Evolutionary conservation across 2,888 invertebrate genomes (phyloP), one percentile per base, ranked within the genome.

Genomic region (Cephus spinipes): DNA sequence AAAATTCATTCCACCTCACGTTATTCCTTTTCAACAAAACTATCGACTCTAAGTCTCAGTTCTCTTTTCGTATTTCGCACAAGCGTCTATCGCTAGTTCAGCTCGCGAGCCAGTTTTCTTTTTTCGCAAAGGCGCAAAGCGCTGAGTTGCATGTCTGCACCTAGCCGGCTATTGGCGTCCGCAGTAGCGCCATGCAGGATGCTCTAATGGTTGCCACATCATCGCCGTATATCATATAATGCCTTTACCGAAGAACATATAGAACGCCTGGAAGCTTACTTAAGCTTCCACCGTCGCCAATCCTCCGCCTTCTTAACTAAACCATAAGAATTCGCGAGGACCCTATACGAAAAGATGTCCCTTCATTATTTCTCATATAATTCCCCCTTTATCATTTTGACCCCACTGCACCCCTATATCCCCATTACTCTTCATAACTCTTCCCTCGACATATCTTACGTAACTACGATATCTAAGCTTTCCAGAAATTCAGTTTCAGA

Each of bases 81-180:
- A 9, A 55, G 9, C 55, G 55, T 55, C 55, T 55, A 23, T 55
- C 55, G 55, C 23, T 55, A 23, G 23, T 55, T 55, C 55, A 55
- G 55, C 55, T 23, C 55, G 23, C 55, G 55, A 55, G 23, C 55
- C 55, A 23, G 55, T 55, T 40, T 55, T 73, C 40, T 34, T 73
- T 73, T 76, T 73, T 76, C 34, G 68, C 55, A 73, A 76, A 55
- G 73, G 73, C 68, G n/a, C 76, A 77, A 77, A 77, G 55, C 68
- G 77, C 77, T 73, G 77, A 77, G 77, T 77, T 77, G 77, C 77
- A 73, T 77, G 77, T 77, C 77, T 77, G 68, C 55, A 33, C 36
- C 23, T 32, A 23, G 69, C 23, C 73, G 68, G 40, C 23, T 34
- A 36, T 35, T 34, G 68, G 73, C 73, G 55, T 76, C 76, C 73